Evolutionary conservation across 2,797 vertebrate species (phyloP), one percentile per base, ranked within the genome.

Genomic region (Xenopus petersii): DNA sequence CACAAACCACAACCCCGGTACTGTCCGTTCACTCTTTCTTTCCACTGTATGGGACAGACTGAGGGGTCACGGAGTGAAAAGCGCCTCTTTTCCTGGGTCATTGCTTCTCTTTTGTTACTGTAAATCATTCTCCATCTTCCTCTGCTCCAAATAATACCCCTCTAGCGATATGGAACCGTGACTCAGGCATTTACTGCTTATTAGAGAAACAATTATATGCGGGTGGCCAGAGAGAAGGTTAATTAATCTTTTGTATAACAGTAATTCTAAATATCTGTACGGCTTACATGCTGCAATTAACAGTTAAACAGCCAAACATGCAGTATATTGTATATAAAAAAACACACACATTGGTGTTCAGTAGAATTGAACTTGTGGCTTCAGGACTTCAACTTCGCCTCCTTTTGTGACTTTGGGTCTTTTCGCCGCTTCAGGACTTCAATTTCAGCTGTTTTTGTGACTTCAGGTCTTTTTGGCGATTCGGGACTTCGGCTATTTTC

Each of bases 41-140:
- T n/a, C 30, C 33, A 56, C 15, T 73, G 24, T 78, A 58, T 58
- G 59, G 60, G 65, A 30, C 64, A 77, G 70, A 67, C 15, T 11
- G n/a, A 69, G 64, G 55, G 76, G 76, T 79, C 71, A 64, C 6
- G 15, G 4, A n/a, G 10, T 68, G 71, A 78, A 78, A 58, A 12
- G 66, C 36, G 12, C 15, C 26, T 54, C 21, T 42, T 5, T 33
- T 36, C 47, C n/a, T 10, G 66, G 76, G 61, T 79, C 71, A 74
- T 36, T 69, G 76, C 67, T 60, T 51, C 51, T 24, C 24, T 24
- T 64, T 74, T 59, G 51, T 67, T 12, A 2, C 6, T 16, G 10
- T 67, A n/a, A n/a, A 62, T 72, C 64, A 17, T 21, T 33, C 64
- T 63, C 59, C 47, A 10, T 63, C 58, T 63, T 21, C 72, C 51